Evolutionary conservation across 37 sponge, comb jelly and placozoan species (phyloP), one percentile per base, ranked within the genome.

Genomic region (Crambe crambe): DNA sequence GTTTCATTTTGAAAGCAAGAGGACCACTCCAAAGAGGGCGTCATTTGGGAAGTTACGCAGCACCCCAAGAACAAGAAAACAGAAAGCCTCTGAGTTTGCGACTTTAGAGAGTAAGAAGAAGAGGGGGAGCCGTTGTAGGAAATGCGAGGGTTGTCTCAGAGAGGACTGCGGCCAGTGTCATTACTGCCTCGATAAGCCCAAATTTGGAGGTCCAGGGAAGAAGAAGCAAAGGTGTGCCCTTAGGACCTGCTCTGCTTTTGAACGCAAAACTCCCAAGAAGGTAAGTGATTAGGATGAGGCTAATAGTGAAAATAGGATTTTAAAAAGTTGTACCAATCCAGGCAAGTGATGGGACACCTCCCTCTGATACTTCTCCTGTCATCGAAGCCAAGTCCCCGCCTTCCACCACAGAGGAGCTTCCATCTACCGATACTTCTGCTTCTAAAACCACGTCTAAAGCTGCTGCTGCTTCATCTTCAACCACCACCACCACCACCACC

Each of bases 121-220:
- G 43, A 54, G 87, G 23, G 81, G 81, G 0, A 23, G 71, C 9
- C 76, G 81, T 6, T 90, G 91, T 76, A 78, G 82, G 0, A 36
- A 39, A 0, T 90, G 91, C 61, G 43, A 44, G 0, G 86, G 91
- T 2, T 90, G 91, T 64, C 18, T 73, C 35, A 37, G 91, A 35
- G 65, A 70, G 5, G 86, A 90, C 68, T 90, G 91, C 44, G 85
- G 86, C 60, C 81, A 61, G 36, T 90, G 91, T 43, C 38, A 26
- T 23, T 90, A 61, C 77, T 90, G 91, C 77, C 42, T 27, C 63
- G 90, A 89, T 60, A 89, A 89, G 75, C 80, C 85, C 9, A 89
- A 89, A 71, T 83, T 78, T 72, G 91, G 91, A 41, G 91, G 91
- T 42, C 86, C 86, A 0, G 86, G 86, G 31, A 85, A 51, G 51